Percentiles rank a stretch among this genome's conserved stretches.
Evolutionary conservation across 2,888 invertebrate species (phyloP).

Genomic region (Vannuccia rotundouncinata): DNA sequence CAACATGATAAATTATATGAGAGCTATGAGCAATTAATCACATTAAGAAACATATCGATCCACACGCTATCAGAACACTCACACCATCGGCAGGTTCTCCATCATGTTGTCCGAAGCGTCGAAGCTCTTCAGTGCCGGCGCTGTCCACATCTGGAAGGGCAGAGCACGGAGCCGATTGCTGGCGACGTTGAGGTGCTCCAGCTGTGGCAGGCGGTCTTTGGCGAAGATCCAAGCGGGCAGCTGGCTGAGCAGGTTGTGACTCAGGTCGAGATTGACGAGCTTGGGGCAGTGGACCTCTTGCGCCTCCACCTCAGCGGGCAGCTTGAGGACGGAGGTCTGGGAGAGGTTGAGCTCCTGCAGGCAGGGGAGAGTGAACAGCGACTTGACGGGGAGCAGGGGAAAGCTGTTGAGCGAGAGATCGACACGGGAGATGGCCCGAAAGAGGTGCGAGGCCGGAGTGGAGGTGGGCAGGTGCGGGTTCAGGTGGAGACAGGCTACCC

Average conservation of each 20-base stretch:
- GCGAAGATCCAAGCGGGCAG: neutral
- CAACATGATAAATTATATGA: no score
- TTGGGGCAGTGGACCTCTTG: neutral
- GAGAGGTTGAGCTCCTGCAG: neutral
- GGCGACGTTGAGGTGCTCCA: neutral
- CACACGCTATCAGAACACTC: no score
- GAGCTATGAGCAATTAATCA: no score
- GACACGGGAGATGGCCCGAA: neutral
- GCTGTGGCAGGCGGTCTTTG: neutral
- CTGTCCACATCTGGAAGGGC: neutral
- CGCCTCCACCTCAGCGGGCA: neutral
- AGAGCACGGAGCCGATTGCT: neutral
- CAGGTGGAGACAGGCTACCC: neutral
- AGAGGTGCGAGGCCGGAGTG: neutral
- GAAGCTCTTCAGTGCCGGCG: neutral
- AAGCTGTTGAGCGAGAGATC: neutral
- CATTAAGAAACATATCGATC: no score
- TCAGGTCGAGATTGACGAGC: neutral
- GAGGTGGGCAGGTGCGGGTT: neutral
- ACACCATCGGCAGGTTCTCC: neutral
- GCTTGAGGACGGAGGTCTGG: neutral
- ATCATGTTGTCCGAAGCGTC: neutral
- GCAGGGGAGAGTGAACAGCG: neutral
- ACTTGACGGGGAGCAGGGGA: neutral
- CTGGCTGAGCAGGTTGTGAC: neutral